Evolutionary conservation across 2,797 vertebrate species (phyloP).

Genomic region (Helostoma temminkii): DNA sequence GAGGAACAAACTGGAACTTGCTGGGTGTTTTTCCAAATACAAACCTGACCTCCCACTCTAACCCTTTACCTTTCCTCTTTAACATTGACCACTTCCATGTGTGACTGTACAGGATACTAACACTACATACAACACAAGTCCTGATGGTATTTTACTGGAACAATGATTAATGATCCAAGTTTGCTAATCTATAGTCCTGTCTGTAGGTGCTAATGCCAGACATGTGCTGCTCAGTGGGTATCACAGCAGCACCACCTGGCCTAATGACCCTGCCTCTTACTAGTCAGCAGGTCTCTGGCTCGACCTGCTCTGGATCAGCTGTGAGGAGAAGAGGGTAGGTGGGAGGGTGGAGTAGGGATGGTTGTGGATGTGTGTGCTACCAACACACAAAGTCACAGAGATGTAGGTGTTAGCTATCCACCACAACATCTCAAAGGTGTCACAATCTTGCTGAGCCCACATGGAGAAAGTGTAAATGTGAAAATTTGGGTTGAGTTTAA

Average conservation of each 20-base stretch:
- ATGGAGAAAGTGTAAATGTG: slow-evolving; percentile 36
- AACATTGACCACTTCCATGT: background rate
- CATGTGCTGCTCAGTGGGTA: slow-evolving; percentile 82
- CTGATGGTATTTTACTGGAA: slow-evolving; percentile 20
- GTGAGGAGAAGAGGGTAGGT: slow-evolving; percentile 32
- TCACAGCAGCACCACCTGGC: slow-evolving; percentile 74
- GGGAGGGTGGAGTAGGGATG: slow-evolving; percentile 11
- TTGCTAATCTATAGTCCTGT: slow-evolving; percentile 60
- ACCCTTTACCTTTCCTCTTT: background rate
- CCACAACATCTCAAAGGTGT: slow-evolving; percentile 18
- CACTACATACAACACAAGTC: background rate
- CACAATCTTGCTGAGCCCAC: slow-evolving; percentile 10
- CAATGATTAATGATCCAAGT: slow-evolving; percentile 59
- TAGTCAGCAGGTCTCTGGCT: slow-evolving; percentile 84
- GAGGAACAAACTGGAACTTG: background rate
- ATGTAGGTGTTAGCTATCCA: slow-evolving; percentile 22
- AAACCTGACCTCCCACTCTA: background rate
- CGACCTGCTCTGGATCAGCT: slow-evolving; percentile 64
- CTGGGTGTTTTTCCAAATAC: background rate
- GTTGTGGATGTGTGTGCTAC: slow-evolving; percentile 20
- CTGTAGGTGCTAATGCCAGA: slow-evolving; percentile 75
- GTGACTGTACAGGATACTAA: background rate
- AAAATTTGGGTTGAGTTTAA: slow-evolving; percentile 37
- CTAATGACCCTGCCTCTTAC: slow-evolving; percentile 80
- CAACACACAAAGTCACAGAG: background rate